Evolutionary conservation across 2,113 vertebrate species (phyloP), one percentile per base, ranked within the genome.

Genomic region (Protomyctophum bolini): DNA sequence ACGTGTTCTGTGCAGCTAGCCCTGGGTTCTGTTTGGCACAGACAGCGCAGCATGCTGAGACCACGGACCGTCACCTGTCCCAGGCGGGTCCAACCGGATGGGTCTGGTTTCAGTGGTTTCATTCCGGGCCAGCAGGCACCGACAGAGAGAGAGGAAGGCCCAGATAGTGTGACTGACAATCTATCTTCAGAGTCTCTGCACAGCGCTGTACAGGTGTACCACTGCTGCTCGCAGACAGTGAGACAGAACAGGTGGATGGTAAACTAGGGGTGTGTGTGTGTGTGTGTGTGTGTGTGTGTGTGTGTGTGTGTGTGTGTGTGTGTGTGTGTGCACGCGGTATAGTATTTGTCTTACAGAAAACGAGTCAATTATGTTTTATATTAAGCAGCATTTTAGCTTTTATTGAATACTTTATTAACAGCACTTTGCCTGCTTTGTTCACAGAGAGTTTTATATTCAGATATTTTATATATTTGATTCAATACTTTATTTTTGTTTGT

Each of bases 111-210:
- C 64, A 72, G 77, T 83, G 68, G 80, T 82, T 86, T 79, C 64
- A 72, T 82, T 83, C 58, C 47, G 72, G 51, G 75, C 87, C 47
- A 49, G 55, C 58, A 6, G 74, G 55, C 73, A 80, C 61, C 46
- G 71, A 70, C 63, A 41, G 67, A 69, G 62, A 33, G 68, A 48
- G 56, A 61, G 29, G 33, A 76, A 86, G 85, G 83, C 77, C 82
- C 80, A 79, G 84, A 86, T 86, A 82, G 76, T 55, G n/a, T 41
- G 70, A 80, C 72, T 87, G 84, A 87, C 80, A 88, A 86, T 91
- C 85, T 81, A 84, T 92, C 87, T 90, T 84, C 4, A 50, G 73
- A 75, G 84, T 89, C 82, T 83, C 84, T 60, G 61, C 63, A 66
- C 80, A 66, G 76, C 66, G 79, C 79, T 68, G 66, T 73, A 73